These are phyloP conservation scores for Hipposideros armiger DNA, from an alignment of 2,113 vertebrate species.

Conservation along the genomic window DNA sequence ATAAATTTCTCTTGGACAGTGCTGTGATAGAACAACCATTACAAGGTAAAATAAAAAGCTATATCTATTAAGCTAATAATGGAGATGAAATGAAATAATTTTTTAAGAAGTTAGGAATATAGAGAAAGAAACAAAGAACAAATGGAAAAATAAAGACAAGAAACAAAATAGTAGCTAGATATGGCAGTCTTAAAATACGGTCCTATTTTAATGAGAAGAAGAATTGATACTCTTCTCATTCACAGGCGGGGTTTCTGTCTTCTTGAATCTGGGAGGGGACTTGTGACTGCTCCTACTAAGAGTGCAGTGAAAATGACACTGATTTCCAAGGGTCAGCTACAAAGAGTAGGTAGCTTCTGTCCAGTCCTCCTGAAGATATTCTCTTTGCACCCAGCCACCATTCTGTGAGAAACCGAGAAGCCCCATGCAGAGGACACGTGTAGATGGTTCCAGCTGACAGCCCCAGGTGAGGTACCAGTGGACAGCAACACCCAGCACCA, in stretches of 20 bases:
- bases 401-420: background rate
- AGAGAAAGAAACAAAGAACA: background rate
- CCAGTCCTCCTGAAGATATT: background rate
- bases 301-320: background rate
- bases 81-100: background rate
- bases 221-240: background rate
- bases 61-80: background rate
- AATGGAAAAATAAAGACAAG: background rate
- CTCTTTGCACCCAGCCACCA: background rate
- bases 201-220: background rate
- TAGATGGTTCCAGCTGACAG: background rate
- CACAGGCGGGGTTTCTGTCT: background rate
- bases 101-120: background rate
- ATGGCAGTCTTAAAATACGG: background rate
- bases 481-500: background rate
- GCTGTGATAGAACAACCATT: background rate
- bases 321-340: background rate
- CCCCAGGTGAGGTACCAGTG: background rate
- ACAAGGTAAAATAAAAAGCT: background rate
- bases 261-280: background rate
- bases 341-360: background rate
- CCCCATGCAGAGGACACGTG: background rate
- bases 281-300: background rate
- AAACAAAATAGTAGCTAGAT: background rate
- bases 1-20: background rate